Base-by-base conservation (phyloP, 2,888 invertebrate species). In the Oxyteleia sp. region DNA sequence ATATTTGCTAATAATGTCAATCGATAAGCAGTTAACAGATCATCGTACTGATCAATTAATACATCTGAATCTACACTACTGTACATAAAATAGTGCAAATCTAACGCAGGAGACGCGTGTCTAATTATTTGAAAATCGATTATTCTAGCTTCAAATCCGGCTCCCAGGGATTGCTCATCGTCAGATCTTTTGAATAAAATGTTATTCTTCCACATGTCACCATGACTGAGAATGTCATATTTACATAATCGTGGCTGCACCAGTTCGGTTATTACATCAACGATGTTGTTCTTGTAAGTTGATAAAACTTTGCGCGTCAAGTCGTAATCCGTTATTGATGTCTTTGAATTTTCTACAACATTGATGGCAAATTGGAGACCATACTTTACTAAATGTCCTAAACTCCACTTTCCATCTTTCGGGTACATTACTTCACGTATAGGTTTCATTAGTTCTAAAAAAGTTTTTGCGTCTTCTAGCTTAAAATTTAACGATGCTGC, bases 181-280 rank as follows among this genome's bases (percentile, higher is more conserved):
- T 61, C 47, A 3, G 16, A 53, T 0, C 55, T 55, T 11, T 87
- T 84, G 61, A 90, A 91, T 26, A 91, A 78, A 2, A 91, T 79
- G 69, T 92, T 92, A 47, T 91, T 92, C 57, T 87, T 90, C 91
- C 91, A 92, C 3, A 85, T 57, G 32, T 92, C 91, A 0, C 91
- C 91, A 64, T 92, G 91, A 0, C 81, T 89, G 15, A 92, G 47
- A 4, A 90, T 87, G 69, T 90, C 84, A 41, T 89, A 89, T 7
- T 87, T 87, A 0, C 81, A n/a, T 13, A 7, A 11, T 2, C n/a
- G 20, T 0, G 55, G 80, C 0, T 1, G 20, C 0, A 89, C 49
- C 2, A 90, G 11, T 0, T 85, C 64, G 7, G 29, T 72, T 82
- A 90, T 79, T 0, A 64, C 53, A 0, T 82, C 32, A 35, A 57